Base-by-base conservation (phyloP, 2,888 invertebrate genomes). In the Ptilodon capucinus region DNA sequence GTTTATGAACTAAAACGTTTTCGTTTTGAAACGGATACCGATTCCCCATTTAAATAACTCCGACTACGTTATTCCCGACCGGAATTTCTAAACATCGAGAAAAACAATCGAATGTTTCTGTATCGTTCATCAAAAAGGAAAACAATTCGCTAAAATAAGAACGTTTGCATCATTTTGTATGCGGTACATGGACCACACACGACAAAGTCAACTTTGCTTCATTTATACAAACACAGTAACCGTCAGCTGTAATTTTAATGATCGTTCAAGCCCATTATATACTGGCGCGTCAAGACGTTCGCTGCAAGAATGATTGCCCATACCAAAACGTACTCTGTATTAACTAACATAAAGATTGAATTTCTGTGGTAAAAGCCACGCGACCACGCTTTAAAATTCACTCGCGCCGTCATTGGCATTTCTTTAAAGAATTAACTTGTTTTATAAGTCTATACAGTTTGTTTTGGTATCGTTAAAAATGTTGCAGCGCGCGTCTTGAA, bases 231-330 rank as follows among this genome's bases (percentile, higher is more conserved):
- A 48, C 38, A 38, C 19, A 4, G 38, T 38, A 19, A 38, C 18
- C 38, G 38, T 6, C 59, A 62, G 60, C 56, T 59, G 57, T 67
- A 66, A 66, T 67, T 64, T 69, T 64, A 60, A 68, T 55, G 60
- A 47, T 54, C 57, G 40, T 62, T n/a, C n/a, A n/a, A n/a, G n/a
- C n/a, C n/a, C n/a, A n/a, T n/a, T n/a, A n/a, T n/a, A n/a, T n/a
- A n/a, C n/a, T n/a, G n/a, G n/a, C n/a, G n/a, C n/a, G n/a, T n/a
- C n/a, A n/a, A n/a, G n/a, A n/a, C n/a, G n/a, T n/a, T n/a, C n/a
- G n/a, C n/a, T n/a, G n/a, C n/a, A n/a, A n/a, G n/a, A n/a, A n/a
- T n/a, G n/a, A n/a, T n/a, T n/a, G n/a, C n/a, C n/a, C n/a, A n/a
- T n/a, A n/a, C n/a, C n/a, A n/a, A n/a, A n/a, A n/a, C n/a, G n/a